phyloP scores from a whole-genome alignment of 1,140 invertebrate genomes.

The Camponotus floridanus region DNA sequence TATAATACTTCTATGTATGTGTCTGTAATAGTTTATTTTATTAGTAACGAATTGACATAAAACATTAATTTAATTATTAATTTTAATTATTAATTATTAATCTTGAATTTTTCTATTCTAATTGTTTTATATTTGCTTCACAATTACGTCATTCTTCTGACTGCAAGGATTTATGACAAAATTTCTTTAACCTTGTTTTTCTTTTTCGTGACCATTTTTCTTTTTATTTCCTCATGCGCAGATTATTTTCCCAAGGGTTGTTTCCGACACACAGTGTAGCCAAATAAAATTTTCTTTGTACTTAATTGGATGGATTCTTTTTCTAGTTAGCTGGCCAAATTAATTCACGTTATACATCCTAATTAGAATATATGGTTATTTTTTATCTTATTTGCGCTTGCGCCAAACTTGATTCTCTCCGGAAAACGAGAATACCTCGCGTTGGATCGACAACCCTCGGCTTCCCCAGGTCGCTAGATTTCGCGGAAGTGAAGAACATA shows the following conservation, averaged over 20 bases:
- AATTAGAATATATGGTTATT: conserved; percentile 1
- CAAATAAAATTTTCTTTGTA: not conserved
- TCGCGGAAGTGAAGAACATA: conserved; percentile 67
- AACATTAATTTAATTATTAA: too few species aligned
- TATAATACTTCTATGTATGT: not conserved
- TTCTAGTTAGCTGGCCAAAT: not conserved
- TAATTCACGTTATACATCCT: not conserved
- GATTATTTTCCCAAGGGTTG: not conserved
- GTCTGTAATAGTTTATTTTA: not conserved
- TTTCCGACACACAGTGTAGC: not conserved
- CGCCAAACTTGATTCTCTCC: conserved; percentile 40
- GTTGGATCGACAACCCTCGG: conserved; percentile 68
- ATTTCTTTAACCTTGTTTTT: not conserved
- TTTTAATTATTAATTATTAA: too few species aligned
- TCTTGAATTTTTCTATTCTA: too few species aligned
- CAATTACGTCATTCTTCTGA: not conserved
- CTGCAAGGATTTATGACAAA: not conserved
- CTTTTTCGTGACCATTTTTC: not conserved
- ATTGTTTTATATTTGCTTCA: not conserved
- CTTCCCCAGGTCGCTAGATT: conserved; percentile 64
- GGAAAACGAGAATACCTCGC: conserved; percentile 71
- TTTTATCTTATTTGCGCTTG: conserved; percentile 43
- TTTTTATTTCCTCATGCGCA: not conserved
- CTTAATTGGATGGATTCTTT: not conserved
- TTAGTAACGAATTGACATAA: not conserved